Base-by-base conservation (phyloP, 2,113 vertebrate species). In the Phalacrocorax aristotelis region DNA sequence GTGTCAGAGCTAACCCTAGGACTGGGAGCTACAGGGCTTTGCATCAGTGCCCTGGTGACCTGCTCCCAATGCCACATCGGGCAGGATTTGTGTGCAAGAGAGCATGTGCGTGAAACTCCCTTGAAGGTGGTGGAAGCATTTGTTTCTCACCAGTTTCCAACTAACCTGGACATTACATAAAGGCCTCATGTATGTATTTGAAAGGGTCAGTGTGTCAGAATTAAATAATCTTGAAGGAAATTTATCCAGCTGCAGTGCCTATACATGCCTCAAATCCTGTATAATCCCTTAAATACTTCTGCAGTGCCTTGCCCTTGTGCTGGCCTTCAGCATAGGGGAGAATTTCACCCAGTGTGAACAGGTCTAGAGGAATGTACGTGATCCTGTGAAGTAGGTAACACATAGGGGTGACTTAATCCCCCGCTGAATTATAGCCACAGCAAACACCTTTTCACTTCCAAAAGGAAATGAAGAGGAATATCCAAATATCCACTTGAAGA, bases 371-470 rank as follows among this genome's bases (percentile, higher is more conserved):
- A 96, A 95, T 34, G 8, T 84, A 85, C 6, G 5, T 61, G 86
- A 76, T 91, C 81, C 81, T 85, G 93, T 81, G 89, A 96, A 90
- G 74, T 15, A 95, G 85, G 82, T 92, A 93, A 85, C 52, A 46
- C 61, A 5, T 14, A 89, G 54, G 40, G 58, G 71, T 93, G 86
- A 95, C 91, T 94, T 96, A 93, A 95, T 93, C 72, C 22, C 29
- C 51, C 0, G 9, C 72, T 95, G 91, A 97, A 94, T 95, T 74
- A 49, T 61, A 76, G 77, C 75, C 89, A 93, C 66, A 95, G 87
- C 87, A 97, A 96, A 94, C 91, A 89, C 82, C 75, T 94, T 96
- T 91, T 83, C 30, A 20, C 38, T 93, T 94, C 95, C 83, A 95
- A 94, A 93, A 87, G 82, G 93, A 95, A 95, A 91, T 90, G 68